Base-by-base conservation (phyloP, 2,888 invertebrate genomes). In the Amphipyra berbera region DNA sequence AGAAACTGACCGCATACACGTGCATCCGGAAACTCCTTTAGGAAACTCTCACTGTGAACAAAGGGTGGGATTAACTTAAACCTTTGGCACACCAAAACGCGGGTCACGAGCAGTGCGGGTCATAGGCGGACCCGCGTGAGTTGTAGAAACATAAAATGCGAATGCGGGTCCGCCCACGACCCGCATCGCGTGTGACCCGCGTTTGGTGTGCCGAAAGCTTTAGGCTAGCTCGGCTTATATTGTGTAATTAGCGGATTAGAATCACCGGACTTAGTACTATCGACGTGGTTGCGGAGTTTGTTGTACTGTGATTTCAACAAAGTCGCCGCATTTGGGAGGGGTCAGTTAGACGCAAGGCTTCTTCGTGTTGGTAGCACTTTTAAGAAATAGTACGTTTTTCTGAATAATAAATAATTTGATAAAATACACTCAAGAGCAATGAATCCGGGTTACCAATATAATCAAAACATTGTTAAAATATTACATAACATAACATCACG, bases 221-320 rank as follows among this genome's bases (percentile, higher is more conserved):
- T 79, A 47, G 73, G 44, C 66, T 46, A 50, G 62, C 68, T 63
- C 58, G 73, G 75, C 73, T 73, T 79, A 75, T 76, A 76, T 77
- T 78, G 76, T 82, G 84, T 83, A 83, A 83, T 83, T 82, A 82
- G 78, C 62, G 69, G 75, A 74, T 79, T 67, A 73, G 66, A 68
- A 74, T 70, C 63, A 56, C 54, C 49, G 60, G 63, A 56, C 67
- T 69, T 60, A 10, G 62, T 41, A 30, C 60, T 68, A 58, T 73
- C 44, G 64, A 69, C 37, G 61, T 53, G 47, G 50, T 44, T 48
- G 44, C 14, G 12, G 33, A 41, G 49, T 61, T 61, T 46, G 15
- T 58, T 46, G 41, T 13, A 7, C 27, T 55, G 15, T 44, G n/a
- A 50, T 13, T 52, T 21, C 10, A 10, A 37, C 10, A 9, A 8